Conservation (phyloP, 2,113 vertebrate genomes). For the Acrocephalus arundinaceus region DNA sequence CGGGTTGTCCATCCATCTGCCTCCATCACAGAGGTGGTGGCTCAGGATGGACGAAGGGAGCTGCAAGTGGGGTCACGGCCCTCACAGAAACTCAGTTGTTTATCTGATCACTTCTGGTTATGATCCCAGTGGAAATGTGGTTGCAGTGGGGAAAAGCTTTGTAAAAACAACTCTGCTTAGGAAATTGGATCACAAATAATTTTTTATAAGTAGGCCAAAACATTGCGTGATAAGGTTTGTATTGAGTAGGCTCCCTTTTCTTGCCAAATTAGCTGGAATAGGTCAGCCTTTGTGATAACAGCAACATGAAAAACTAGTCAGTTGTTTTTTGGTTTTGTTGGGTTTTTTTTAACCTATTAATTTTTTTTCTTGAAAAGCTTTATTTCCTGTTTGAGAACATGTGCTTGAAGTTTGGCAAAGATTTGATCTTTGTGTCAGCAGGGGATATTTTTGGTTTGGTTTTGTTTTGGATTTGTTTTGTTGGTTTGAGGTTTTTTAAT, state of each 20-base stretch:
- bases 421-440: background rate
- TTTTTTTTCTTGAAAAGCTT: slow-evolving; percentile 15
- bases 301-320: background rate
- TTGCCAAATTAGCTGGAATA: background rate
- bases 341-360: background rate
- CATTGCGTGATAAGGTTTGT: background rate
- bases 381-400: background rate
- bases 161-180: background rate
- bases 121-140: background rate
- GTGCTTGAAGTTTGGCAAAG: slow-evolving; percentile 1
- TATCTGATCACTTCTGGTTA: background rate
- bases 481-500: background rate
- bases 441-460: background rate
- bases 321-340: background rate
- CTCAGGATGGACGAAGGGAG: background rate
- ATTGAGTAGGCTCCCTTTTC: background rate
- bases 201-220: background rate
- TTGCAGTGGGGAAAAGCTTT: background rate
- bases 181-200: background rate
- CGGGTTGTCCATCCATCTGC: background rate
- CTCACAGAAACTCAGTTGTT: background rate
- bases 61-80: background rate
- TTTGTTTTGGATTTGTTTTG: background rate
- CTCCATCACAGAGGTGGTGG: background rate
- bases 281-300: background rate